Evolutionary conservation across 2,888 invertebrate genomes (phyloP).

Genomic region (Criorhina ranunculi): DNA sequence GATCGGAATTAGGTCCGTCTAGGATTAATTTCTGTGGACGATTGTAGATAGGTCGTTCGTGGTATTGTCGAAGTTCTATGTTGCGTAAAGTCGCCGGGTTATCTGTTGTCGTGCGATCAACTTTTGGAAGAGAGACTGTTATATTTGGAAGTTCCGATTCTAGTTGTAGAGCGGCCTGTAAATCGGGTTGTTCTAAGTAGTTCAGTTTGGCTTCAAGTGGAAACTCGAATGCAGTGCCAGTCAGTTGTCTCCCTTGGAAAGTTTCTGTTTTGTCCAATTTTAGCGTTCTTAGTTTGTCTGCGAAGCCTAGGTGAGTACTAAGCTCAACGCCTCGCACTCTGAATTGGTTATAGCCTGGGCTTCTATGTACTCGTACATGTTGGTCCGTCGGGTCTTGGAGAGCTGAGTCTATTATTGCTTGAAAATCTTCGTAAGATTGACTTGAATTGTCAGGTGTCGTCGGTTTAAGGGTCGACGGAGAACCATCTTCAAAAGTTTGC

Average conservation of each 20-base stretch:
- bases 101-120: constrained; percentile 23
- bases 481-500: background rate
- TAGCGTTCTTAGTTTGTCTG: constrained; percentile 60
- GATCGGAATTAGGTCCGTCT: constrained; percentile 81
- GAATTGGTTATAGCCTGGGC: background rate
- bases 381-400: constrained; percentile 52
- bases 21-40: constrained; percentile 82
- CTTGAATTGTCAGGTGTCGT: constrained; percentile 13
- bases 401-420: constrained; percentile 57
- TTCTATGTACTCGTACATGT: constrained; percentile 57
- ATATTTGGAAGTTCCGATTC: constrained; percentile 40
- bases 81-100: constrained; percentile 77
- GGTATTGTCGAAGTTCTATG: constrained; percentile 81
- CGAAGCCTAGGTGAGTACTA: constrained; percentile 38
- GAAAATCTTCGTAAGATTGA: constrained; percentile 55
- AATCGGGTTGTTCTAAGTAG: constrained; percentile 34
- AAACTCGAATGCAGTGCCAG: background rate
- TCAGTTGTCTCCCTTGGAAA: constrained; percentile 20
- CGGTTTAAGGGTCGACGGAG: background rate
- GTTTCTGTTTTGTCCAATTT: constrained; percentile 7
- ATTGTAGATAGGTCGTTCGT: constrained; percentile 79
- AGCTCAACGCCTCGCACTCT: constrained; percentile 45
- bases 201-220: background rate
- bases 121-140: background rate
- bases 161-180: constrained; percentile 56